Evolutionary conservation across 1,140 invertebrate genomes (phyloP).

Genomic region (silkworm (Bombyx mori)): DNA sequence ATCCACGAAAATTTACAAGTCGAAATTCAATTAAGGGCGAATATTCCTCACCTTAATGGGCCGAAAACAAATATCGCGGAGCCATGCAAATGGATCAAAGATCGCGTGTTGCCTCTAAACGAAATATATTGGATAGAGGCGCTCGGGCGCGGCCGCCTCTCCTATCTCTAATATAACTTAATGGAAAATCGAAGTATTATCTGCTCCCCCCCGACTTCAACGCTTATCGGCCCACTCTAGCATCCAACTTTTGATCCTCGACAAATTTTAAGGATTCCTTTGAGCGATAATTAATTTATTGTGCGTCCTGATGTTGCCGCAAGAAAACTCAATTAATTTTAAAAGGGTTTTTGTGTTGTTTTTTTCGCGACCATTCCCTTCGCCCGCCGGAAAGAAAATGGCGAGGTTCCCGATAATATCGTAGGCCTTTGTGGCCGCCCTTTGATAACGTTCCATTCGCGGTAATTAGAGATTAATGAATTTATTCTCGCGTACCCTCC

Average conservation of each 20-base stretch:
- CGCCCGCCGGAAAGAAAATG: slow-evolving; percentile 46
- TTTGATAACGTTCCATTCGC: slow-evolving; percentile 32
- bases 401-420: slow-evolving; percentile 44
- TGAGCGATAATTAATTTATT: slow-evolving; percentile 70
- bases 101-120: slow-evolving; percentile 55
- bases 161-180: slow-evolving; percentile 66
- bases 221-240: slow-evolving; percentile 26
- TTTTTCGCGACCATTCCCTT: slow-evolving; percentile 47
- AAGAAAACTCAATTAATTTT: slow-evolving; percentile 71
- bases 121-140: slow-evolving; percentile 19
- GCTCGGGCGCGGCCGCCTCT: slow-evolving; percentile 46
- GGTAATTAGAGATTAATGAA: slow-evolving; percentile 62
- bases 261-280: slow-evolving; percentile 70
- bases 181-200: slow-evolving; percentile 70
- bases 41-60: slow-evolving; percentile 36
- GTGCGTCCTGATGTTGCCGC: slow-evolving; percentile 63
- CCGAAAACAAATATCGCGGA: slow-evolving; percentile 50
- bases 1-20: slow-evolving; percentile 39
- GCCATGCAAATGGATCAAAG: slow-evolving; percentile 63
- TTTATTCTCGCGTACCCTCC: slow-evolving; percentile 9
- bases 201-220: slow-evolving; percentile 27
- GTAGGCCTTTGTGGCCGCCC: slow-evolving; percentile 39
- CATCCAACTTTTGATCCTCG: slow-evolving; percentile 64
- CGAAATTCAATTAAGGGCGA: slow-evolving; percentile 43
- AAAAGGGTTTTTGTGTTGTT: slow-evolving; percentile 70